These are phyloP conservation scores for Rhagoletis pomonella DNA, from an alignment of 1,140 invertebrate species.

Conservation along the genomic window DNA sequence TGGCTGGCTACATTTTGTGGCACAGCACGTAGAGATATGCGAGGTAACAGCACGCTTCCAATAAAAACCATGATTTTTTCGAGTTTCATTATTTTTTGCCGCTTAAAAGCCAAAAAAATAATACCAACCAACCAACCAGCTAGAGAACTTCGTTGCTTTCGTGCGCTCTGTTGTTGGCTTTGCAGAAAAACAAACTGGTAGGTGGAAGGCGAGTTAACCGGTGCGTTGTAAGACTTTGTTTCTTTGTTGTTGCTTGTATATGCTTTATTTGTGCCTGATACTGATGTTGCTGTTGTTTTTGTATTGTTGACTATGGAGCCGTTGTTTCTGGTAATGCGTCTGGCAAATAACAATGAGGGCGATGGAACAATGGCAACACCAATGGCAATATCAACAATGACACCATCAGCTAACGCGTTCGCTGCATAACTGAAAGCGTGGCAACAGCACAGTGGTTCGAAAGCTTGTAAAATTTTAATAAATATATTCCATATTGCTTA, in stretches of 20 bases:
- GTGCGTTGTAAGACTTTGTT: constrained; percentile 20
- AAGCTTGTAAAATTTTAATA: too few species aligned
- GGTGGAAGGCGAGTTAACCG: constrained; percentile 31
- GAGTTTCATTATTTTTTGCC: constrained; percentile 23
- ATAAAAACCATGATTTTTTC: neutral
- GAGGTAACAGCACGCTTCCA: too few species aligned
- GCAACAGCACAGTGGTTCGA: neutral
- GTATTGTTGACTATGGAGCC: neutral
- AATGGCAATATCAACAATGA: constrained; percentile 35
- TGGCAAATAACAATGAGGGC: constrained; percentile 40
- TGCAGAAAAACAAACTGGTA: constrained; percentile 23
- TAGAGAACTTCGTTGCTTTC: neutral
- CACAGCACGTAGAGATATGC: neutral
- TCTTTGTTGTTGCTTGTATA: neutral
- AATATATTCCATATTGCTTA: too few species aligned
- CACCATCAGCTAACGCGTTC: constrained; percentile 41
- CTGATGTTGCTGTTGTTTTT: constrained; percentile 18
- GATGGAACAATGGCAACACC: constrained; percentile 38
- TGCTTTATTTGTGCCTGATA: neutral
- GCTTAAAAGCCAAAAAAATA: constrained; percentile 8
- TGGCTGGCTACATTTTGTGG: neutral
- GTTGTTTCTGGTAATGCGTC: constrained; percentile 44
- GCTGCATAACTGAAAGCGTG: constrained; percentile 10
- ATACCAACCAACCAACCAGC: constrained; percentile 15
- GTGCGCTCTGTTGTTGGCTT: neutral